Percentiles rank a stretch among this genome's conserved stretches.
phyloP scores from a whole-genome alignment of 2,888 invertebrate species.

The Hydriomena furcata region DNA sequence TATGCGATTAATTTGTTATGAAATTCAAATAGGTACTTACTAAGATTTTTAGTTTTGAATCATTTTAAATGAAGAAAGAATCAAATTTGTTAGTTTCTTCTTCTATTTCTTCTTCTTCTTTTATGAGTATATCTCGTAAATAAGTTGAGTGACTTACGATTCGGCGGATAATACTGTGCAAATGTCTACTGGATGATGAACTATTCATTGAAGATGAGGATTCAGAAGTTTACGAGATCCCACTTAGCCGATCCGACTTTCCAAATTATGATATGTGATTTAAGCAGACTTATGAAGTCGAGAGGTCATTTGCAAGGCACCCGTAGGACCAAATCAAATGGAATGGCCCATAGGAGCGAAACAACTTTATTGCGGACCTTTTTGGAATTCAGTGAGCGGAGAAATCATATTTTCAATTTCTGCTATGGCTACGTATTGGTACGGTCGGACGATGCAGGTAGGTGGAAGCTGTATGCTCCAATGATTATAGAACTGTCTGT shows the following conservation, averaged over 20 bases:
- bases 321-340: conserved; percentile 54
- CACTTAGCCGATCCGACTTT: neutral
- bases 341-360: conserved; percentile 49
- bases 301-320: conserved; percentile 28
- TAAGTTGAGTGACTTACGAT: too few relatives aligned
- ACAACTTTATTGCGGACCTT: conserved; percentile 46
- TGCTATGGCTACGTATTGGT: conserved; percentile 9
- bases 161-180: too few relatives aligned
- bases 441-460: neutral
- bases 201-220: neutral
- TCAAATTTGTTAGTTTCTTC: too few relatives aligned
- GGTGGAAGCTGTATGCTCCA: neutral
- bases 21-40: too few relatives aligned
- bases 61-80: too few relatives aligned
- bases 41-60: too few relatives aligned
- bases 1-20: too few relatives aligned
- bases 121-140: too few relatives aligned
- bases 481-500: neutral
- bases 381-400: conserved; percentile 31
- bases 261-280: conserved; percentile 16
- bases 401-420: conserved; percentile 35
- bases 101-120: too few relatives aligned
- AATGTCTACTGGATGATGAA: neutral
- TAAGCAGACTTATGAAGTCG: conserved; percentile 16
- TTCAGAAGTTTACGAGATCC: neutral